A percentile compares a stretch with the other conserved stretches of the same genome.
phyloP scores from a whole-genome alignment of 2,113 vertebrate genomes.

The Lagopus muta region DNA sequence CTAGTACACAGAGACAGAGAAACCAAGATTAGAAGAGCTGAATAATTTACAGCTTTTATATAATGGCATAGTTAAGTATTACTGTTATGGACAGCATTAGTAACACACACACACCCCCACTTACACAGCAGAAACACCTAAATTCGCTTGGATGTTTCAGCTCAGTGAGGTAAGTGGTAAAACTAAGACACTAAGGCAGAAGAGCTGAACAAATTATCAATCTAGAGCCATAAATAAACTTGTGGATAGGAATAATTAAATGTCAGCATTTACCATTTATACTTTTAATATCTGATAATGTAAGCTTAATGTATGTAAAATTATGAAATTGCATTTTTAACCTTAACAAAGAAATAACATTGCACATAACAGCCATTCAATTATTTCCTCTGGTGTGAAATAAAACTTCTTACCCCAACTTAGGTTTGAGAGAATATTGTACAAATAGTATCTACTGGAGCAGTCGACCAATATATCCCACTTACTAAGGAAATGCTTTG shows the following conservation, averaged over 20 bases:
- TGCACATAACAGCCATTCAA: not conserved
- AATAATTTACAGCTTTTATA: not conserved
- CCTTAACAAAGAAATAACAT: not conserved
- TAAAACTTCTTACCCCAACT: not conserved
- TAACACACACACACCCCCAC: not conserved
- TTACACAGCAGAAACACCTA: not conserved
- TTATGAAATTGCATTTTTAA: not conserved
- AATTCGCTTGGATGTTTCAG: not conserved
- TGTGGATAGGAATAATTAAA: constrained; percentile 1
- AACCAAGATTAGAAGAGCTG: not conserved
- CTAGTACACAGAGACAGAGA: constrained; percentile 69
- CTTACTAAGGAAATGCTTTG: not conserved
- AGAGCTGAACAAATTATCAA: constrained; percentile 21
- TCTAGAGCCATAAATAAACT: not conserved
- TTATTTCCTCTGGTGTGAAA: not conserved
- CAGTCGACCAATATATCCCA: not conserved
- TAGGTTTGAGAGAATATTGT: not conserved
- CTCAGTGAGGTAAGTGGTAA: not conserved
- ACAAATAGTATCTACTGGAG: not conserved
- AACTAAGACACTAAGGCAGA: not conserved
- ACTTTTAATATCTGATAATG: not conserved
- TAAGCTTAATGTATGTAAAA: not conserved
- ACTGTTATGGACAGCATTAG: not conserved
- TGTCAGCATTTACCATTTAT: constrained; percentile 7
- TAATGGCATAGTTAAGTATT: not conserved